Conservation (phyloP, 2,113 vertebrate species). For the Rhinolophus ferrumequinum region DNA sequence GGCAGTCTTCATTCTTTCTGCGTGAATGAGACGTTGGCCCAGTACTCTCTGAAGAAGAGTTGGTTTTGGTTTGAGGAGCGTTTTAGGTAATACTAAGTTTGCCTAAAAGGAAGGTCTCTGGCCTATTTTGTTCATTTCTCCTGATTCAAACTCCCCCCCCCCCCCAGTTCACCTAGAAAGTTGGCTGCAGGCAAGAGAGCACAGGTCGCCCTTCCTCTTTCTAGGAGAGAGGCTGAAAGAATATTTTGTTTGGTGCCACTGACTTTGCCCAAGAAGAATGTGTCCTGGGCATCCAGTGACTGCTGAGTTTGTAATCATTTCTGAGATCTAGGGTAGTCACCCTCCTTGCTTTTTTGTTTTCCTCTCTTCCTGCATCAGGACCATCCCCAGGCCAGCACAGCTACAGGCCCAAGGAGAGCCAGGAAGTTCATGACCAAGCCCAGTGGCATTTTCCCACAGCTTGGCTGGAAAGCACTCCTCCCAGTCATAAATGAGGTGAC, state of each 20-base stretch:
- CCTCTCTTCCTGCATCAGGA: too few relatives aligned
- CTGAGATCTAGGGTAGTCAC: background rate
- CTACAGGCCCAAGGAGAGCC: background rate
- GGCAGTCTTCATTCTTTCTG: background rate
- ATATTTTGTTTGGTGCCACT: background rate
- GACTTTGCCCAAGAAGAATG: background rate
- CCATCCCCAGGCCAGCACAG: background rate
- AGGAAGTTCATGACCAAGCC: background rate
- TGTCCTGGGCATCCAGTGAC: too few relatives aligned
- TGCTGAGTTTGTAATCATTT: background rate
- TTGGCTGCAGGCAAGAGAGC: background rate
- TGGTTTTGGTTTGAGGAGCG: background rate
- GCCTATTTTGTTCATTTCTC: background rate
- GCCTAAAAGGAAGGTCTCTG: background rate
- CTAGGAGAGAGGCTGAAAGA: background rate
- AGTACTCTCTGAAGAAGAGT: background rate
- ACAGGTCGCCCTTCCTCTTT: background rate
- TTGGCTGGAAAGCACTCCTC: background rate
- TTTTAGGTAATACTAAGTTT: background rate
- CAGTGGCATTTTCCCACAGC: background rate
- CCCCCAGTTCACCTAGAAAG: background rate
- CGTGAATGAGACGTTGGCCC: background rate
- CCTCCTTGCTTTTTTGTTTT: too few relatives aligned
- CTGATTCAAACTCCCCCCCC: background rate
- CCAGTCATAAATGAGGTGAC: background rate